Conservation (phyloP, 2,888 invertebrate species). For the Troides aeacus region DNA sequence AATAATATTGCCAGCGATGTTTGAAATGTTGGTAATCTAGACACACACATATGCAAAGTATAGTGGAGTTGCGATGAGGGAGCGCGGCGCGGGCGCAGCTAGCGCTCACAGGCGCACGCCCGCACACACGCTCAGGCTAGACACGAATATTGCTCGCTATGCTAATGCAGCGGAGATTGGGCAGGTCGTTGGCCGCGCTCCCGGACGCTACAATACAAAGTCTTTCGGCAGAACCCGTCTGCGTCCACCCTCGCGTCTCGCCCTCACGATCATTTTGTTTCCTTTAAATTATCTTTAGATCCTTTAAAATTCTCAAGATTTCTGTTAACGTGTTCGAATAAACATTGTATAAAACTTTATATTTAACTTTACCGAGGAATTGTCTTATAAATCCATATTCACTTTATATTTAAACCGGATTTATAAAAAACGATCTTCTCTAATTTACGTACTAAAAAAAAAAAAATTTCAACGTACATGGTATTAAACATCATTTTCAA, state of each 20-base stretch:
- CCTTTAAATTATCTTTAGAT: constrained; percentile 28
- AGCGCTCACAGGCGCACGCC: constrained; percentile 32
- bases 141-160: constrained; percentile 78
- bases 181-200: constrained; percentile 78
- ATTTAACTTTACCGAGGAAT: background rate
- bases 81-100: constrained; percentile 44
- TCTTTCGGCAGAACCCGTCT: constrained; percentile 74
- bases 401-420: background rate
- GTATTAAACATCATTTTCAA: too few relatives aligned
- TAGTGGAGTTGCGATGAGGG: constrained; percentile 37
- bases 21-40: constrained; percentile 32
- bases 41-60: constrained; percentile 29
- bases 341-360: background rate
- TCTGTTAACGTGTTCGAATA: background rate
- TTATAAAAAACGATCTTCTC: too few relatives aligned
- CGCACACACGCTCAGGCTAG: constrained; percentile 54
- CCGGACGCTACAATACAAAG: constrained; percentile 73
- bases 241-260: constrained; percentile 63
- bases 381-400: background rate
- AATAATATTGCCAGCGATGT: constrained; percentile 14
- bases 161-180: constrained; percentile 81
- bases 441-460: background rate
- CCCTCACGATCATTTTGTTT: constrained; percentile 44
- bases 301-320: constrained; percentile 15
- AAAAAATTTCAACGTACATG: background rate